Percentiles rank a stretch among this genome's conserved stretches.
These are phyloP conservation scores for Calliopsis andreniformis DNA, from an alignment of 1,140 invertebrate species.

Conservation along the genomic window DNA sequence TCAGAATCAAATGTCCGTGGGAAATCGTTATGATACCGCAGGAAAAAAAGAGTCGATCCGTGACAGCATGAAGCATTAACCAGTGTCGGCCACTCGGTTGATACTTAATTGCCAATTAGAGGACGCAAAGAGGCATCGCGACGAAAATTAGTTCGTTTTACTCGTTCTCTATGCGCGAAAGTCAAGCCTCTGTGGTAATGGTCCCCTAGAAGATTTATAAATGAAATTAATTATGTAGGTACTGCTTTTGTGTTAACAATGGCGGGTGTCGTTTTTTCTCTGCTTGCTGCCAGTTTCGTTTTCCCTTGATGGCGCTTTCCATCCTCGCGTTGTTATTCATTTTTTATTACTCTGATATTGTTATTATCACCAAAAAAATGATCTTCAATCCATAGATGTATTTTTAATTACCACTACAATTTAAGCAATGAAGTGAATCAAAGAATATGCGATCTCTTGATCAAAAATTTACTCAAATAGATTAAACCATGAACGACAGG, in stretches of 20 bases:
- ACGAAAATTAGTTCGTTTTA: constrained; percentile 62
- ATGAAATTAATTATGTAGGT: constrained; percentile 65
- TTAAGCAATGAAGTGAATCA: no score
- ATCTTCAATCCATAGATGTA: no score
- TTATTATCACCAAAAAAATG: no score
- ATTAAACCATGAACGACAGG: no score
- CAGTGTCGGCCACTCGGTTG: constrained; percentile 49
- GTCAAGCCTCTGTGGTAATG: constrained; percentile 59
- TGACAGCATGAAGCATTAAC: constrained; percentile 58
- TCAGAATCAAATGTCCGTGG: constrained; percentile 1
- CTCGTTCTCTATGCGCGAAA: constrained; percentile 41
- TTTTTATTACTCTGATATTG: no score
- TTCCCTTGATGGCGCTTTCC: constrained; percentile 25
- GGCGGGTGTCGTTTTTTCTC: constrained; percentile 20
- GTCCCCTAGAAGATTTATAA: constrained; percentile 62
- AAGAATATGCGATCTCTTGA: no score
- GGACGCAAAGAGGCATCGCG: constrained; percentile 56
- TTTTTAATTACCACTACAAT: no score
- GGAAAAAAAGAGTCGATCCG: constrained; percentile 37
- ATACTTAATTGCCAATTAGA: constrained; percentile 72
- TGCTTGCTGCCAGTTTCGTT: constrained; percentile 19
- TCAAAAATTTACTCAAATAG: no score
- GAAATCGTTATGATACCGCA: constrained; percentile 18
- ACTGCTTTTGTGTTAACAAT: constrained; percentile 60
- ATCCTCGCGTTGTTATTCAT: constrained; percentile 25